Evolutionary conservation across 2,888 invertebrate species (phyloP), one percentile per base, ranked within the genome.

Genomic region (Congeria kusceri): DNA sequence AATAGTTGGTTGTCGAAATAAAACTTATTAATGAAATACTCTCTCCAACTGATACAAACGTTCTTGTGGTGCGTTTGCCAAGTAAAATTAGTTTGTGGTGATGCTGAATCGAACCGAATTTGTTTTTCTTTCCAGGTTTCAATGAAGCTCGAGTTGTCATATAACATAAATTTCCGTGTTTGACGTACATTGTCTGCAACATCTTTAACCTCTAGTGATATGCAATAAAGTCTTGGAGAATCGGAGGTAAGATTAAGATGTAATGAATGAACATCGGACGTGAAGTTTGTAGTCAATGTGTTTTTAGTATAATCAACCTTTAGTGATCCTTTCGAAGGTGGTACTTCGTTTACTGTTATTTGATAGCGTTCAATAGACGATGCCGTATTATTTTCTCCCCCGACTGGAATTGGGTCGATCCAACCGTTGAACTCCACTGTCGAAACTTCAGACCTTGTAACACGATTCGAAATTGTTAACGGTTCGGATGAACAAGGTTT

Each of bases 1-100:
- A 86, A 53, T 15, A 83, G 53, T 25, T 67, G 62, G 18, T 78
- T 70, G 4, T 71, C 27, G 1, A 53, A 23, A 53, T 76, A 70
- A 53, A 65, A 66, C 11, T 62, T 59, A 53, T 86, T 86, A 28
- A 63, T 39, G 32, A 80, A 86, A 25, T 80, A 56, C 18, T 80
- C 71, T 39, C 58, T 76, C 86, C 85, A 86, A 20, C 65, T 29
- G 0, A 84, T n/a, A 57, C 81, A 77, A 13, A 86, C 58, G 9
- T 73, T 28, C 11, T 75, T 66, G 28, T 77, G 70, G 53, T 74
- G 70, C 7, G 73, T 77, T 64, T 86, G 86, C 86, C 86, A 86
- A 11, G 13, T 72, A n/a, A 69, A 80, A 2, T 70, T 62, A 2
- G 84, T 62, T n/a, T 25, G 49, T 7, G 9, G 13, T 1, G 75